phyloP scores from a whole-genome alignment of 2,888 invertebrate species.

The Blomia tropicalis region DNA sequence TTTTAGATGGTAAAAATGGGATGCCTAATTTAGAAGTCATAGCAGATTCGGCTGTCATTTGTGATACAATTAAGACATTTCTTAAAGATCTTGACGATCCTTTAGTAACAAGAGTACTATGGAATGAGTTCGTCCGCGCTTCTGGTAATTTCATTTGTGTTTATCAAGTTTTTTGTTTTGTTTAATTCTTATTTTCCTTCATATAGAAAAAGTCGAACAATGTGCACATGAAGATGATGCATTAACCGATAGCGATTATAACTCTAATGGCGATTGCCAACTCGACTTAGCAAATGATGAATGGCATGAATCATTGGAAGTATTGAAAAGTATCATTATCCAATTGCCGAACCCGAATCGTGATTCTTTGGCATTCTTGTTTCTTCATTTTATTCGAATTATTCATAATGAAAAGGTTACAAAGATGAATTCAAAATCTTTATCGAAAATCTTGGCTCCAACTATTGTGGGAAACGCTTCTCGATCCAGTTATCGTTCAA shows the following conservation, averaged over 20 bases:
- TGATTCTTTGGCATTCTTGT: not conserved
- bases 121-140: constrained; percentile 6
- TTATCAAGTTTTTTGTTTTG: not conserved
- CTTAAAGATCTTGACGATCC: not conserved
- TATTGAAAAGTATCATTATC: not conserved
- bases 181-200: not conserved
- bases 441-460: not conserved
- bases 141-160: not conserved
- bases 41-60: not conserved
- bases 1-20: not conserved
- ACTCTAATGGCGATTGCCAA: not conserved
- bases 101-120: not conserved
- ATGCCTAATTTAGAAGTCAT: not conserved
- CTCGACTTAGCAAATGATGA: not conserved
- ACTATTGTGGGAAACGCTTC: not conserved
- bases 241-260: not conserved
- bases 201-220: not conserved
- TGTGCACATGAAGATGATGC: not conserved
- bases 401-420: not conserved
- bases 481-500: not conserved
- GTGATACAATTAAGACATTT: not conserved
- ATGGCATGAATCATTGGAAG: not conserved
- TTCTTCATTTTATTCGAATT: not conserved
- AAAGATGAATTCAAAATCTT: not conserved
- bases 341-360: not conserved